Percentiles rank a stretch among this genome's conserved stretches.
Evolutionary conservation across 2,113 vertebrate species (phyloP).

Genomic region (Cepphus grylle): DNA sequence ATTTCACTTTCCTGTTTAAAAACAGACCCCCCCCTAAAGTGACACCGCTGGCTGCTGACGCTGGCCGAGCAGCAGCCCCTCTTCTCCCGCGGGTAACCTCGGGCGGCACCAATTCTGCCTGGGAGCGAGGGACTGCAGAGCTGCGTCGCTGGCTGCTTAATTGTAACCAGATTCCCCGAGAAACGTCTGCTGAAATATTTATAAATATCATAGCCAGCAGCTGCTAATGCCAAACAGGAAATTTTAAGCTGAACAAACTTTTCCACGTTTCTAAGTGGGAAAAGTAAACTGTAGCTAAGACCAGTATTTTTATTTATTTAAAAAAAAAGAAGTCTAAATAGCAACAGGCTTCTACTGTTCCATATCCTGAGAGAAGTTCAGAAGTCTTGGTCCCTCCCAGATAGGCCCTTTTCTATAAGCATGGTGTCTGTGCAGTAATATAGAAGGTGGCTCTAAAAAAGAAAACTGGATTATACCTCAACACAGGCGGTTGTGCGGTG

Average conservation of each 20-base stretch:
- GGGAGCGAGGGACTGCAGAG: not conserved
- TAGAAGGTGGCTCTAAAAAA: not conserved
- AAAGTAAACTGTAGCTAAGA: conserved; percentile 58
- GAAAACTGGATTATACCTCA: not conserved
- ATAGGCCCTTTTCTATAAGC: not conserved
- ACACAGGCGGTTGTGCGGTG: not conserved
- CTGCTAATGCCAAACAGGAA: conserved; percentile 68
- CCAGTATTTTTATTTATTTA: not conserved
- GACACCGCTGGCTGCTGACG: not conserved
- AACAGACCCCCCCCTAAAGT: not conserved
- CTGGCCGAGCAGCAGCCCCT: not conserved
- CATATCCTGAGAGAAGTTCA: not conserved
- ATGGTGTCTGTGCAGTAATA: not conserved
- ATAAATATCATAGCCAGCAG: conserved; percentile 58
- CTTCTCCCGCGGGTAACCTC: not conserved
- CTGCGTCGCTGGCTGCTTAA: not conserved
- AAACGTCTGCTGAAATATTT: conserved; percentile 61
- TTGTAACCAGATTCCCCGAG: conserved; percentile 20
- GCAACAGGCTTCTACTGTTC: conserved; percentile 20
- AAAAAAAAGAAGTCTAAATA: not conserved
- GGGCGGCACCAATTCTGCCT: not conserved
- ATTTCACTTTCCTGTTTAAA: not conserved
- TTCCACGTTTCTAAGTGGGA: conserved; percentile 61
- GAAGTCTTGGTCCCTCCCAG: not conserved
- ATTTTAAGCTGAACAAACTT: conserved; percentile 67